Conservation (phyloP, 2,888 invertebrate genomes). For the Gymnoscelis rufifasciata region DNA sequence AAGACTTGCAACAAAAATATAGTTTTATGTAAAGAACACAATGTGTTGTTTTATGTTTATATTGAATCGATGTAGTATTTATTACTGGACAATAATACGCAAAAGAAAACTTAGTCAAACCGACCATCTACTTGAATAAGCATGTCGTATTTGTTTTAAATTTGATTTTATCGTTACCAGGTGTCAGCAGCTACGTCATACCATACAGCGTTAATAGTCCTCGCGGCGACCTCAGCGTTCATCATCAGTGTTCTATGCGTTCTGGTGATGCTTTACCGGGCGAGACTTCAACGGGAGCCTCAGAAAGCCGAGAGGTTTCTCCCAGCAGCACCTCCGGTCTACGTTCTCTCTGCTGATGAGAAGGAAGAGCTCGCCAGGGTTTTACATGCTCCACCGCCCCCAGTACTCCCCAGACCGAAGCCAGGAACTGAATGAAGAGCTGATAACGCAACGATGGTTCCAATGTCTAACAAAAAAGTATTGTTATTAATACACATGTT, state of each 20-base stretch:
- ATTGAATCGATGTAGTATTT: too few relatives aligned
- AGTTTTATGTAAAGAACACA: too few relatives aligned
- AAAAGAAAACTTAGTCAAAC: too few relatives aligned
- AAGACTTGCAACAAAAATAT: too few relatives aligned
- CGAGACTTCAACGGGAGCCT: conserved; percentile 70
- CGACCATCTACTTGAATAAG: too few relatives aligned
- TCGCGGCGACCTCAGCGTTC: conserved; percentile 88
- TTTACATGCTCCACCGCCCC: conserved; percentile 57
- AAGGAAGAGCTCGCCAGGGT: conserved; percentile 76
- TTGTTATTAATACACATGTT: conserved; percentile 3
- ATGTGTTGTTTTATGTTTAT: too few relatives aligned
- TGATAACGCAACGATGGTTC: conserved; percentile 1
- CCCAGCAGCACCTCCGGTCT: conserved; percentile 82
- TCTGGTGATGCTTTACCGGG: conserved; percentile 85
- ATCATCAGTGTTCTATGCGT: conserved; percentile 87
- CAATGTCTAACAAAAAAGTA: conserved; percentile 7
- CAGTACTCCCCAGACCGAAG: conserved; percentile 43
- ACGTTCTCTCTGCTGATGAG: conserved; percentile 83
- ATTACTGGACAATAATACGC: too few relatives aligned
- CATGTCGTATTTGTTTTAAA: too few relatives aligned
- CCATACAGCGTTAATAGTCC: conserved; percentile 86
- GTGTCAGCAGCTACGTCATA: conserved; percentile 83
- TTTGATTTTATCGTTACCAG: too few relatives aligned
- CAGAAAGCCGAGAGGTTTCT: conserved; percentile 80
- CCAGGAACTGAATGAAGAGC: conserved; percentile 45